Percentiles rank a stretch among this genome's conserved stretches.
phyloP scores from a whole-genome alignment of 2,888 invertebrate genomes.

The Quadroppia sp. region DNA sequence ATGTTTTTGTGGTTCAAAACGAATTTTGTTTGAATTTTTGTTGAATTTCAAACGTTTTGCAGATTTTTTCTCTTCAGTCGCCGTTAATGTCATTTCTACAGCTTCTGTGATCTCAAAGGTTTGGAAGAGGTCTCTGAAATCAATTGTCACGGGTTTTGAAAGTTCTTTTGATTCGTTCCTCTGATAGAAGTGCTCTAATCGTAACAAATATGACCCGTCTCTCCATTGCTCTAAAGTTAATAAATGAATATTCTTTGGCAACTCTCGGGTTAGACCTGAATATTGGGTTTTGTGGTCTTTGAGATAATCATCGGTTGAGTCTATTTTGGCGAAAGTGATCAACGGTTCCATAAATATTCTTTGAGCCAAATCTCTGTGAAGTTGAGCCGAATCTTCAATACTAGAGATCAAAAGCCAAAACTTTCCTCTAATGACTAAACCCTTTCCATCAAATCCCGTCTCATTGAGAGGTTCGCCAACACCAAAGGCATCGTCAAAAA shows the following conservation, averaged over 20 bases:
- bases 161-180: slow-evolving; percentile 38
- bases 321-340: slow-evolving; percentile 37
- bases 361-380: slow-evolving; percentile 44
- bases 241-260: slow-evolving; percentile 46
- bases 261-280: slow-evolving; percentile 1
- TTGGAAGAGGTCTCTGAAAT: slow-evolving; percentile 45
- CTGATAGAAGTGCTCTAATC: slow-evolving; percentile 47
- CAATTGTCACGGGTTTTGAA: slow-evolving; percentile 43
- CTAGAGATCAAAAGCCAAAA: slow-evolving; percentile 44
- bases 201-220: slow-evolving; percentile 38
- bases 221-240: slow-evolving; percentile 45
- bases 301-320: background rate
- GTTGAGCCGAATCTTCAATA: slow-evolving; percentile 40
- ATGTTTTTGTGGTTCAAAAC: background rate
- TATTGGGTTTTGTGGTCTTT: slow-evolving; percentile 9
- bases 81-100: slow-evolving; percentile 45
- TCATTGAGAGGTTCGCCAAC: slow-evolving; percentile 89
- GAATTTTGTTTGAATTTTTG: background rate
- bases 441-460: slow-evolving; percentile 61
- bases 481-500: slow-evolving; percentile 86
- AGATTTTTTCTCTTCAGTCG: slow-evolving; percentile 41
- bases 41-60: slow-evolving; percentile 7
- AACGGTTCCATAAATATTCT: slow-evolving; percentile 44
- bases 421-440: slow-evolving; percentile 66
- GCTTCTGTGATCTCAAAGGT: slow-evolving; percentile 44